Base-by-base conservation (phyloP, 2,888 invertebrate species). In the Ypsolopha sequella region DNA sequence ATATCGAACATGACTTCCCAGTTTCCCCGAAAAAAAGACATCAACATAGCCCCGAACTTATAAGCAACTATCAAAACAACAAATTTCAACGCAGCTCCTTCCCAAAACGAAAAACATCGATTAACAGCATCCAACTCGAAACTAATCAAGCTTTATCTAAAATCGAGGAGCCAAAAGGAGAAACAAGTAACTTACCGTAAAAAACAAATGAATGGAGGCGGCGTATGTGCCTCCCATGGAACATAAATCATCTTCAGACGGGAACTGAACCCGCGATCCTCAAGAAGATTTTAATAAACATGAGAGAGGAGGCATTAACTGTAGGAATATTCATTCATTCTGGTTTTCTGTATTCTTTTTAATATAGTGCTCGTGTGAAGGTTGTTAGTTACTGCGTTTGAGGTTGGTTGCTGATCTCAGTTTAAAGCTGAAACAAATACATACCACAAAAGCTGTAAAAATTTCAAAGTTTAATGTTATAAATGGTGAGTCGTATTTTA, bases 181-280 rank as follows among this genome's bases (percentile, higher is more conserved):
- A 73, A 65, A 48, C n/a, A 36, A 48, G n/a, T 35, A 11, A 10
- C 10, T 11, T 36, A 35, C 36, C 11, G 13, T 70, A 77, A 80
- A 81, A 81, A 82, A 81, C 79, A 81, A 82, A 84, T 84, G 84
- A 81, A 82, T 80, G 84, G 68, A 75, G 75, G 76, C 73, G 80
- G 75, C 62, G 64, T 63, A 55, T 63, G 68, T 66, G 73, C 75
- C 41, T 73, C 67, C 75, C 66, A 63, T 61, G 60, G 62, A 59
- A 66, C 76, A 84, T 85, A 85, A 85, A 85, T 85, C 84, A 85
- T 73, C 60, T 54, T 56, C 54, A 60, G 72, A 64, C 71, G 67
- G 77, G 71, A 68, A 70, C 70, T 63, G 66, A 76, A 73, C 71
- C 64, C 62, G 68, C 68, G 72, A 71, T 69, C 68, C 24, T 67